phyloP scores from a whole-genome alignment of 37 sponge, comb jelly and placozoan genomes.

The Geodia barretti region DNA sequence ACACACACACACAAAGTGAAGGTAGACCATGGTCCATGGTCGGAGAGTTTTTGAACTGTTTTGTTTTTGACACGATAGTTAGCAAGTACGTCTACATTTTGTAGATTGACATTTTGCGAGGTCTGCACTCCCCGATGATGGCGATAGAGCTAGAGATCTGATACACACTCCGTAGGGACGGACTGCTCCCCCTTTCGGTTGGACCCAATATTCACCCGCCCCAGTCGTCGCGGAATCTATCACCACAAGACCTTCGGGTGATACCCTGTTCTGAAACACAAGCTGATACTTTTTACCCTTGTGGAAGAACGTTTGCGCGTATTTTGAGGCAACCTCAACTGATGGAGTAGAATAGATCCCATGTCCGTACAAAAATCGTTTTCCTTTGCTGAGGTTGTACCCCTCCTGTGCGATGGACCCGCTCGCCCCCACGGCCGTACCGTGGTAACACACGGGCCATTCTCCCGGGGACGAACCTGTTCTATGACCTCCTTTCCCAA shows the following conservation, averaged over 20 bases:
- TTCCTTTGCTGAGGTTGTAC: slow-evolving; percentile 20
- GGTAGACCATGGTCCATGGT: too few species aligned
- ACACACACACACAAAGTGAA: too few species aligned
- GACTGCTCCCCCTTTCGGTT: not conserved
- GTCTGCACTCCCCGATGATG: too few species aligned
- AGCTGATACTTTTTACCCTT: slow-evolving; percentile 22
- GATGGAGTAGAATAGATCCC: slow-evolving; percentile 45
- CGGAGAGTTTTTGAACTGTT: too few species aligned
- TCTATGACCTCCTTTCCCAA: not conserved
- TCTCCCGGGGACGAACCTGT: slow-evolving; percentile 13
- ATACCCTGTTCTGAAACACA: slow-evolving; percentile 49
- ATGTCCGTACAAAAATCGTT: slow-evolving; percentile 22
- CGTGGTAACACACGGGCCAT: slow-evolving; percentile 60
- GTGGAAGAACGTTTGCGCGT: slow-evolving; percentile 7
- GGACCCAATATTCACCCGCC: slow-evolving; percentile 33
- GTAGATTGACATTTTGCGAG: too few species aligned
- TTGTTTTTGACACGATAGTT: too few species aligned
- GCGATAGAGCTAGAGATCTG: too few species aligned
- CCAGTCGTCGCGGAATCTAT: slow-evolving; percentile 7
- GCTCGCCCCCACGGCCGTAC: slow-evolving; percentile 10
- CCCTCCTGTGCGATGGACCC: slow-evolving; percentile 30
- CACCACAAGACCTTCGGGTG: slow-evolving; percentile 16
- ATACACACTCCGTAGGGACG: slow-evolving; percentile 33
- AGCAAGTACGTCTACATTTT: too few species aligned
- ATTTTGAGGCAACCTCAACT: slow-evolving; percentile 28